Conservation (phyloP, 2,888 invertebrate genomes). For the Scaptomyza caliginosa region DNA sequence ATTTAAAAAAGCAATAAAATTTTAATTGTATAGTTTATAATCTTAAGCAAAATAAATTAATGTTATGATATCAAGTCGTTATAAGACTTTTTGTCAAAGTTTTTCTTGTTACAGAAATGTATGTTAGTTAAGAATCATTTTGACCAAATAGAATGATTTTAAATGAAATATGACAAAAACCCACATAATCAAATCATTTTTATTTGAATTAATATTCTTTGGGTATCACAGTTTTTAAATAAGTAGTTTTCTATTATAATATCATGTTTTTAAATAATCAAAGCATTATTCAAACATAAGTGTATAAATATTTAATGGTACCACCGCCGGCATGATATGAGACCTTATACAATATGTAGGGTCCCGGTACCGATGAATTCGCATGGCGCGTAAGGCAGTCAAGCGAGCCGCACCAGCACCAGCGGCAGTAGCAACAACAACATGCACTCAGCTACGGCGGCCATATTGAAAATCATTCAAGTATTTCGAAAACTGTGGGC, state of each 20-base stretch:
- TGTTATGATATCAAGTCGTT: no score
- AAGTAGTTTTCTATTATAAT: neutral
- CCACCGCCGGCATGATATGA: slow-evolving; percentile 56
- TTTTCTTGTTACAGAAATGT: no score
- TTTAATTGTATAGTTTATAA: no score
- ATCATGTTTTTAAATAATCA: neutral
- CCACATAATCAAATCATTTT: neutral
- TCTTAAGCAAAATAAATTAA: no score
- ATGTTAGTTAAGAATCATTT: no score
- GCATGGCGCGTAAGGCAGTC: slow-evolving; percentile 57
- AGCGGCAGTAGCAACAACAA: slow-evolving; percentile 19
- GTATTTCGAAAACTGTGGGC: slow-evolving; percentile 83
- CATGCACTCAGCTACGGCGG: slow-evolving; percentile 57
- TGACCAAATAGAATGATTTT: neutral
- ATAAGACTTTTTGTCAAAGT: no score
- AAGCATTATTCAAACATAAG: neutral
- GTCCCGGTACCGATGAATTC: slow-evolving; percentile 33
- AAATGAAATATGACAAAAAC: neutral
- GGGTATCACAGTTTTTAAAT: neutral
- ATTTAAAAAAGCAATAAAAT: no score
- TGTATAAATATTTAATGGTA: neutral
- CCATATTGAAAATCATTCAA: slow-evolving; percentile 84
- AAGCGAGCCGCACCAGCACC: slow-evolving; percentile 33
- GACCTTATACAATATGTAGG: slow-evolving; percentile 26
- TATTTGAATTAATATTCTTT: neutral